Percentiles rank a stretch among this genome's conserved stretches.
These are phyloP conservation scores for Brachynemurus nebulosus DNA, from an alignment of 2,888 invertebrate species.

Conservation along the genomic window DNA sequence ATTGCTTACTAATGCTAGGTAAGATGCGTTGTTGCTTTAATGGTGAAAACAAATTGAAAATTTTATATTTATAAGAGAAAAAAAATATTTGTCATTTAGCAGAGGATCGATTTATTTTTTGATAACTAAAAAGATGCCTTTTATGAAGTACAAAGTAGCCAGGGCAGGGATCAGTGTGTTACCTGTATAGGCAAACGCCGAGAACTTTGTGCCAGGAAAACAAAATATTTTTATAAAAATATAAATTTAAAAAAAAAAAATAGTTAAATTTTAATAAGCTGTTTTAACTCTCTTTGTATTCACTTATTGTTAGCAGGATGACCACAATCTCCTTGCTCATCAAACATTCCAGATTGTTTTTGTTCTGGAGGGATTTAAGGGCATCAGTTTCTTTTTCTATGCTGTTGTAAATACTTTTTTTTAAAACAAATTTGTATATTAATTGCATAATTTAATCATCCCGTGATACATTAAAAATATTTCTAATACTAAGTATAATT, in stretches of 20 bases:
- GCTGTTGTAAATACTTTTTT: no score
- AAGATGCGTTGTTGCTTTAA: not conserved
- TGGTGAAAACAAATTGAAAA: not conserved
- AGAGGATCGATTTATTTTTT: constrained; percentile 2
- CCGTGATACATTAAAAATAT: not conserved
- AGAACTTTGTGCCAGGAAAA: constrained; percentile 8
- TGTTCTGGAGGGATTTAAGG: constrained; percentile 36
- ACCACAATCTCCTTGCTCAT: constrained; percentile 8
- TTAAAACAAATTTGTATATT: not conserved
- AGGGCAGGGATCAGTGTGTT: constrained; percentile 24
- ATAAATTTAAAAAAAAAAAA: constrained; percentile 1
- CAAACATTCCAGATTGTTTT: constrained; percentile 31
- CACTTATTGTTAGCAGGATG: not conserved
- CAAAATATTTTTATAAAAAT: constrained; percentile 26
- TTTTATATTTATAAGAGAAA: not conserved
- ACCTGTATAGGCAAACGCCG: not conserved
- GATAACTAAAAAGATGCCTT: constrained; percentile 27
- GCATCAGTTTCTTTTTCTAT: constrained; percentile 26
- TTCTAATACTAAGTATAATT: no score
- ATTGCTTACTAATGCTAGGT: constrained; percentile 1
- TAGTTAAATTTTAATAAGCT: not conserved
- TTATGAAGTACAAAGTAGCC: constrained; percentile 32
- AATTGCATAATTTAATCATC: not conserved
- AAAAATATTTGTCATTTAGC: not conserved
- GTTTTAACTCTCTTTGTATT: not conserved